These are phyloP conservation scores for Xerus inauris DNA, from an alignment of 2,113 vertebrate species.

Conservation along the genomic window DNA sequence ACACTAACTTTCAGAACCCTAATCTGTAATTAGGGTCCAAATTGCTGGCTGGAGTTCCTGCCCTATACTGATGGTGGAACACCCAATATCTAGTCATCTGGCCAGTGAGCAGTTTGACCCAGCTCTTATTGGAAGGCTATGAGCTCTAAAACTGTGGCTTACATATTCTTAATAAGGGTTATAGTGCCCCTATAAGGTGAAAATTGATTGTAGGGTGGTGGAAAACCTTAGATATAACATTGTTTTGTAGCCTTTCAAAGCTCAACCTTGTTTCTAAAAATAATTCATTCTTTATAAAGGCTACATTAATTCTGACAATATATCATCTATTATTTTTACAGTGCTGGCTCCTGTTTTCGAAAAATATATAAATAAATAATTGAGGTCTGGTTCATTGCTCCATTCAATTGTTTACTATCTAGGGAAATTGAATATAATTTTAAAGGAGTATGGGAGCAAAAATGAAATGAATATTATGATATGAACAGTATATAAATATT, in stretches of 20 bases:
- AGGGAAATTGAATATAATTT: not conserved
- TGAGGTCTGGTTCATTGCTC: not conserved
- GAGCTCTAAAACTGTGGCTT: not conserved
- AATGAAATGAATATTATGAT: not conserved
- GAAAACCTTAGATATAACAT: not conserved
- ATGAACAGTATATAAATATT: not conserved
- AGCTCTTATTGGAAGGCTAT: not conserved
- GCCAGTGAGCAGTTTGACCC: not conserved
- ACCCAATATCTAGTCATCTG: not conserved
- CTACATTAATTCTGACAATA: not conserved
- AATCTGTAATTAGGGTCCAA: not conserved
- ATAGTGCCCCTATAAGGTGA: not conserved
- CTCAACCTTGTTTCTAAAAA: not conserved
- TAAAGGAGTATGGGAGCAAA: not conserved
- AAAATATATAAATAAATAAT: constrained; percentile 11
- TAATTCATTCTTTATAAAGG: not conserved
- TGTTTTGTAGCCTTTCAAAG: not conserved
- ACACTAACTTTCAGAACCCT: not conserved
- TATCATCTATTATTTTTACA: constrained; percentile 14
- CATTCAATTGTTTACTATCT: not conserved
- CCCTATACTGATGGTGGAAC: not conserved
- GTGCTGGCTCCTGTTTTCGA: not conserved
- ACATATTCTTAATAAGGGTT: not conserved
- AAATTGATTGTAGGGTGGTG: not conserved
- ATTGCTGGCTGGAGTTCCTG: not conserved